A percentile compares a stretch with the other conserved stretches of the same genome.
Conservation (phyloP, 1,140 invertebrate genomes). For the Tetramorium parvispinum region DNA sequence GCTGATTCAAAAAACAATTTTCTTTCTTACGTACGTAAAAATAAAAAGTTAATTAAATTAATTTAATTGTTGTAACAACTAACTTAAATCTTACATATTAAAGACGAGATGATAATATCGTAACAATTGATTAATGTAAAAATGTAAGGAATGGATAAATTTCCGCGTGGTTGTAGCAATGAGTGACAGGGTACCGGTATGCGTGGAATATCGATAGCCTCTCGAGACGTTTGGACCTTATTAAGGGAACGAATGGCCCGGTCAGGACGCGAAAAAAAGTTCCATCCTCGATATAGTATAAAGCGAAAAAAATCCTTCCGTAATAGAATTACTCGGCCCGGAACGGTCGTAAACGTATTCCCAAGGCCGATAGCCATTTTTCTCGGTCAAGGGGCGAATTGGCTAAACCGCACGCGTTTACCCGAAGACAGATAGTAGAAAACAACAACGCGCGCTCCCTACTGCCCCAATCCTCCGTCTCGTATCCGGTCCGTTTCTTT, state of each 20-base stretch:
- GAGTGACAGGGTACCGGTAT: not conserved
- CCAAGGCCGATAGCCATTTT: conserved; percentile 85
- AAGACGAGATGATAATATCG: not conserved
- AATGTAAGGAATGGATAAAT: not conserved
- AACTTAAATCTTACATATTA: not conserved
- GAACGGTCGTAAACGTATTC: conserved; percentile 86
- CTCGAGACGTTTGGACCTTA: conserved; percentile 72
- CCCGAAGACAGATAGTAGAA: conserved; percentile 82
- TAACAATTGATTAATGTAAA: not conserved
- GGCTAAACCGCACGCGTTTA: conserved; percentile 83
- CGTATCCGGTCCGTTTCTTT: conserved; percentile 17
- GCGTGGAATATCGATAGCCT: conserved; percentile 61
- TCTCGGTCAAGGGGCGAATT: conserved; percentile 85
- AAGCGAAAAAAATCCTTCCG: conserved; percentile 84
- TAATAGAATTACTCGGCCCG: conserved; percentile 85
- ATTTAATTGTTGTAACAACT: not conserved
- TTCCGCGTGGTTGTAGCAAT: not conserved
- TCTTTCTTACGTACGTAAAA: not conserved
- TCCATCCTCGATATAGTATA: conserved; percentile 80
- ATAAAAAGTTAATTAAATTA: not conserved
- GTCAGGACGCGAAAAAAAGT: conserved; percentile 68
- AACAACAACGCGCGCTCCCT: conserved; percentile 72
- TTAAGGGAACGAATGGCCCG: conserved; percentile 75
- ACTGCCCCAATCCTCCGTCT: conserved; percentile 45
- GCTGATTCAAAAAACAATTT: not conserved